Conservation (phyloP, 2,113 vertebrate genomes). For the Patagioenas fasciata region DNA sequence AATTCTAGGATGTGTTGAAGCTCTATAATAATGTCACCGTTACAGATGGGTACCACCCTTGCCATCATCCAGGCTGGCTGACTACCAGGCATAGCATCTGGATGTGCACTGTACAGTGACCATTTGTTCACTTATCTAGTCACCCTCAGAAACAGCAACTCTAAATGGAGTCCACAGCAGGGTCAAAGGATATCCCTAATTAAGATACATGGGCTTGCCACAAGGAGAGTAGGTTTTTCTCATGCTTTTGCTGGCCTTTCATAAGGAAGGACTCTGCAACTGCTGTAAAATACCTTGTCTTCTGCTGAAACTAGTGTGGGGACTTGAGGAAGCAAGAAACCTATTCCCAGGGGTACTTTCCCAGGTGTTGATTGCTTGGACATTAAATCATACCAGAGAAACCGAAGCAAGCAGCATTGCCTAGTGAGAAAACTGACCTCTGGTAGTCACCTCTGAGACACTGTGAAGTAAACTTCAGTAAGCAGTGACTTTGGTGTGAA, state of each 20-base stretch:
- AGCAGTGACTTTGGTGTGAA: not conserved
- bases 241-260: not conserved
- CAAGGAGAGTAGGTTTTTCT: not conserved
- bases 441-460: not conserved
- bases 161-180: not conserved
- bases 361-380: not conserved
- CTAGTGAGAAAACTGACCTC: not conserved
- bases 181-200: not conserved
- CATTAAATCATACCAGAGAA: not conserved
- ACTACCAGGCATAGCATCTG: not conserved
- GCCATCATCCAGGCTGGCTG: not conserved
- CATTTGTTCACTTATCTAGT: not conserved
- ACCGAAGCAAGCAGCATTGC: not conserved
- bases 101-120: accelerated
- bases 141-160: not conserved
- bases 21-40: not conserved
- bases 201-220: not conserved
- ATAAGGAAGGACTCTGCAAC: not conserved
- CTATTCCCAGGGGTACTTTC: not conserved
- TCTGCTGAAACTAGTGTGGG: not conserved
- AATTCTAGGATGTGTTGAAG: not conserved
- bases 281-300: not conserved
- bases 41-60: not conserved
- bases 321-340: not conserved
- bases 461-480: not conserved